These are phyloP conservation scores for Oscheius sp. DNA, from an alignment of 2,888 invertebrate species.

Conservation along the genomic window DNA sequence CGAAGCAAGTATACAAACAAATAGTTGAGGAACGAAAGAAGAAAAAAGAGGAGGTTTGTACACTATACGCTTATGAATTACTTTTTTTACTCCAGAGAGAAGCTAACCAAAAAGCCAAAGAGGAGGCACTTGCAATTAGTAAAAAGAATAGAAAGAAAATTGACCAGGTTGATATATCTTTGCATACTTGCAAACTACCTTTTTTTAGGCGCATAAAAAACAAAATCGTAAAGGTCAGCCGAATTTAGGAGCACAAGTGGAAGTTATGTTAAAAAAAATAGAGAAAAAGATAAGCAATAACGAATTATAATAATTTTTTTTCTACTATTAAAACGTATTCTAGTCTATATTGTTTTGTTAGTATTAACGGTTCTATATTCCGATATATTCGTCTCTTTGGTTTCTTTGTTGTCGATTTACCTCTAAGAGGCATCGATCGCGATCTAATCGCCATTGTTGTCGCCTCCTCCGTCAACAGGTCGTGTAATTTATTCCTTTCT, in stretches of 20 bases:
- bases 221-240: slow-evolving; percentile 30
- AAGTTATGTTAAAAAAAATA: slow-evolving; percentile 28
- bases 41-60: slow-evolving; percentile 16
- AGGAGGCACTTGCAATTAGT: background rate
- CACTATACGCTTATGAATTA: too few species aligned
- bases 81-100: too few species aligned
- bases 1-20: slow-evolving; percentile 31
- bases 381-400: background rate
- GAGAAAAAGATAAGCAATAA: slow-evolving; percentile 28
- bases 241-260: slow-evolving; percentile 30
- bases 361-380: background rate
- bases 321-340: background rate
- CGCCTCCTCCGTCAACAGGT: background rate
- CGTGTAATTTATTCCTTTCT: slow-evolving; percentile 24
- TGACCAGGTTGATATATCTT: slow-evolving; percentile 11
- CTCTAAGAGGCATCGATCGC: slow-evolving; percentile 1
- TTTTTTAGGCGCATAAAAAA: slow-evolving; percentile 25
- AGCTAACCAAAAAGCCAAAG: too few species aligned
- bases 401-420: background rate
- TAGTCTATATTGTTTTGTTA: background rate
- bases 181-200: background rate
- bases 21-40: slow-evolving; percentile 13
- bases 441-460: slow-evolving; percentile 36
- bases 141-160: slow-evolving; percentile 29
- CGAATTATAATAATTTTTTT: background rate